phyloP scores from a whole-genome alignment of 1,140 invertebrate genomes.

The Philotrypesis tridentata region DNA sequence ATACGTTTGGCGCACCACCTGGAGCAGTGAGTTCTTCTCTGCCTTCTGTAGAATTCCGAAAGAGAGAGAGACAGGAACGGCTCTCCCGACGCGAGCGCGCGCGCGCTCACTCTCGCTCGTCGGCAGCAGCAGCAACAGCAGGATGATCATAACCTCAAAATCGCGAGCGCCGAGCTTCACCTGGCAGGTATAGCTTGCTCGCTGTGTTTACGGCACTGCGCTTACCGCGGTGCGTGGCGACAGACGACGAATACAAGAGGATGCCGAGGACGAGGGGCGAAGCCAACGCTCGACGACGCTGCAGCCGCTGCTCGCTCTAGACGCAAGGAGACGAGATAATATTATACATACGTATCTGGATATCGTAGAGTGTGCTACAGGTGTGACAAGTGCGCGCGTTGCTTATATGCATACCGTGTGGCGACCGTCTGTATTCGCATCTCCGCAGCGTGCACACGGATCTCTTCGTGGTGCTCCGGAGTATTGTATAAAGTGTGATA shows the following conservation, averaged over 20 bases:
- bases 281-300: background rate
- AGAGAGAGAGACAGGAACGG: background rate
- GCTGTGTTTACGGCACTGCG: background rate
- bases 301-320: background rate
- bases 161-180: slow-evolving; percentile 35
- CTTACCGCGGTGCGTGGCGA: background rate
- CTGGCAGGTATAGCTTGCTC: background rate
- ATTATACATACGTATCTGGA: background rate
- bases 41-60: background rate
- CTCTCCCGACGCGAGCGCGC: background rate
- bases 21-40: background rate
- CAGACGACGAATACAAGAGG: background rate
- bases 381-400: background rate
- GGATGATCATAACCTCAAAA: slow-evolving; percentile 58
- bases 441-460: background rate
- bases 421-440: too few relatives aligned
- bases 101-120: background rate
- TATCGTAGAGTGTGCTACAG: background rate
- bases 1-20: background rate
- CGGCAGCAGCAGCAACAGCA: too few relatives aligned
- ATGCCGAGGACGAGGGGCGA: background rate
- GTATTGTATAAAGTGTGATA: background rate
- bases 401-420: too few relatives aligned
- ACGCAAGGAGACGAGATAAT: background rate
- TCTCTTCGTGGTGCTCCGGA: background rate